phyloP scores from a whole-genome alignment of 2,888 invertebrate species.

The Pachycephus smyrnensis region DNA sequence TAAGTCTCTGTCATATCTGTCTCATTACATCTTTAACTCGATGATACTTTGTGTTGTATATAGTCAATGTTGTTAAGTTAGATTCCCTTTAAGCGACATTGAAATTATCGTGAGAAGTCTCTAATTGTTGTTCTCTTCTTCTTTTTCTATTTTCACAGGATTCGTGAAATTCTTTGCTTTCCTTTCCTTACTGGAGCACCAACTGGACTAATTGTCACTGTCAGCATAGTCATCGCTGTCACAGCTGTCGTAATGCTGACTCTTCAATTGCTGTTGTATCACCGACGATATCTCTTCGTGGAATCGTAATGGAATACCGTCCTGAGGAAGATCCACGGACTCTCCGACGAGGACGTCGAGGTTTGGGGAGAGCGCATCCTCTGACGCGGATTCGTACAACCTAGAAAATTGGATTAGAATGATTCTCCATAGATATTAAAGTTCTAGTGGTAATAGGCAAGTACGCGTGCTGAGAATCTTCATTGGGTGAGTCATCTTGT shows the following conservation, averaged over 20 bases:
- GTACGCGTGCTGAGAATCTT: neutral
- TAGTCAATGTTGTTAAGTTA: neutral
- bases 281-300: slow-evolving; percentile 17
- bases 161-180: neutral
- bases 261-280: slow-evolving; percentile 37
- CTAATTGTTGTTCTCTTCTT: neutral
- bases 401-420: slow-evolving; percentile 3
- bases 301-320: slow-evolving; percentile 16
- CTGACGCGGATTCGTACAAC: slow-evolving; percentile 55
- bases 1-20: neutral
- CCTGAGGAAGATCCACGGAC: slow-evolving; percentile 36
- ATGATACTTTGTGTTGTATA: neutral
- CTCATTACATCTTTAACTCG: neutral
- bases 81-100: neutral
- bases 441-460: neutral
- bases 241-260: slow-evolving; percentile 57
- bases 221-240: slow-evolving; percentile 65
- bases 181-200: neutral
- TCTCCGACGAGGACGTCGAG: slow-evolving; percentile 70
- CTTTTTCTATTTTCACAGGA: too few species aligned
- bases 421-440: neutral
- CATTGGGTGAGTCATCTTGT: neutral
- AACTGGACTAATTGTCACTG: slow-evolving; percentile 55
- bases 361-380: slow-evolving; percentile 77
- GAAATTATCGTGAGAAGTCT: neutral